Evolutionary conservation across 2,888 invertebrate species (phyloP).

Genomic region (Pollenia angustigena): DNA sequence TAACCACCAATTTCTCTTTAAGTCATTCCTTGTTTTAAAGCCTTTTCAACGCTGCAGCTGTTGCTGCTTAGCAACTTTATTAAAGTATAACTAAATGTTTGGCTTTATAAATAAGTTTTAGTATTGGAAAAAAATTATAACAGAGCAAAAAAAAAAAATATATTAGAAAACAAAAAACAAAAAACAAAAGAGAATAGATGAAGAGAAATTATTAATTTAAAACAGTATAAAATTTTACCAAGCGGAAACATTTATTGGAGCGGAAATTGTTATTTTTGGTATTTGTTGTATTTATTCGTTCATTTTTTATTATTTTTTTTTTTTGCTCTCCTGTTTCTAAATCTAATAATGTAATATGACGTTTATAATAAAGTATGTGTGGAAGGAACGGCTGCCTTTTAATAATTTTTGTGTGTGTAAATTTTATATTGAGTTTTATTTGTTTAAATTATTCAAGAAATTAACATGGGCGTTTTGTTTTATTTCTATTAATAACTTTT

Average conservation of each 20-base stretch:
- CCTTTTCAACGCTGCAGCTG: neutral
- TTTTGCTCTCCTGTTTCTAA: neutral
- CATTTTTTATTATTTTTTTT: conserved; percentile 17
- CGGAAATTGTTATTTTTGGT: conserved; percentile 75
- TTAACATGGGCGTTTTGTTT: neutral
- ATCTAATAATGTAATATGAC: neutral
- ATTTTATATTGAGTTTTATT: conserved; percentile 12
- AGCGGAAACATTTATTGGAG: conserved; percentile 75
- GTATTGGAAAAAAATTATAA: neutral
- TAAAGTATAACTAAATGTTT: conserved; percentile 31
- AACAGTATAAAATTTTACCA: conserved; percentile 69
- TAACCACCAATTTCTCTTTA: neutral
- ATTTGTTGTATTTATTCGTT: conserved; percentile 56
- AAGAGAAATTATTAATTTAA: conserved; percentile 62
- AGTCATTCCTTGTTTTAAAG: neutral
- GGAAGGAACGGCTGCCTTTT: neutral
- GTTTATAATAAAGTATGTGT: neutral
- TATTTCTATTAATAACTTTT: too few species aligned
- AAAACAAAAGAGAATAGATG: conserved; percentile 1
- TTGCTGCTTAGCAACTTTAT: neutral
- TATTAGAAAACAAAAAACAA: neutral
- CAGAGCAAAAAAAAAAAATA: neutral
- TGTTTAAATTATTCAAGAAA: neutral
- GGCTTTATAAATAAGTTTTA: neutral
- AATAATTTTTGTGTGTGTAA: neutral